Base-by-base conservation (phyloP, 2,888 invertebrate species). In the Macrosoma leucophasiata region DNA sequence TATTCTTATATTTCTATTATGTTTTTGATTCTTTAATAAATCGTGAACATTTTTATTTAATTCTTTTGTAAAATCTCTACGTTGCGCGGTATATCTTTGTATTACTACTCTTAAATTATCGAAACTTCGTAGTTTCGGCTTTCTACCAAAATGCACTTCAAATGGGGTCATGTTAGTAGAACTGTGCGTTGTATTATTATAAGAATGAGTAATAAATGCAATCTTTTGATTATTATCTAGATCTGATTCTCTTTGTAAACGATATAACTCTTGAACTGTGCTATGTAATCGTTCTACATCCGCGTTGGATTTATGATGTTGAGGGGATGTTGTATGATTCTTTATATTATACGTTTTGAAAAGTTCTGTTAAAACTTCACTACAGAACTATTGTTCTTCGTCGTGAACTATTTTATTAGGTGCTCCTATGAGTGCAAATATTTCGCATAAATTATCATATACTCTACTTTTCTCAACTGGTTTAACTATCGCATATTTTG, bases 291-390 rank as follows among this genome's bases (percentile, higher is more conserved):
- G 13, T 34, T 47, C 43, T 19, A 43, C 33, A 17, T 46, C 39
- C 8, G 39, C 35, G 31, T 45, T 41, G 4, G 37, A 41, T 37
- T 45, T 45, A 26, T 41, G 39, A 34, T 45, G 44, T 32, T 39
- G 39, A 2, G 39, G 41, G 2, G 35, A 19, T 1, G 40, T 46
- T 3, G 36, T 42, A 22, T 46, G 43, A 28, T 46, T 29, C 9
- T 14, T 27, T 9, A 39, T 46, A 30, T 36, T 28, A 27, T 41
- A 43, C 1, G 39, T 43, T 36, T 33, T 26, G 28, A 46, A 43
- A 14, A 43, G 26, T 28, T 43, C 43, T 8, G 31, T 37, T 5
- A 46, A 18, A 14, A 46, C 10, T 29, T 41, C 41, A 28, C 42
- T 39, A 35, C 42, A 46, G 24, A 46, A 39, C 7, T 31, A 41